Percentiles rank a stretch among this genome's conserved stretches.
Evolutionary conservation across 2,797 vertebrate genomes (phyloP).

Genomic region (Kryptopterus vitreolus): DNA sequence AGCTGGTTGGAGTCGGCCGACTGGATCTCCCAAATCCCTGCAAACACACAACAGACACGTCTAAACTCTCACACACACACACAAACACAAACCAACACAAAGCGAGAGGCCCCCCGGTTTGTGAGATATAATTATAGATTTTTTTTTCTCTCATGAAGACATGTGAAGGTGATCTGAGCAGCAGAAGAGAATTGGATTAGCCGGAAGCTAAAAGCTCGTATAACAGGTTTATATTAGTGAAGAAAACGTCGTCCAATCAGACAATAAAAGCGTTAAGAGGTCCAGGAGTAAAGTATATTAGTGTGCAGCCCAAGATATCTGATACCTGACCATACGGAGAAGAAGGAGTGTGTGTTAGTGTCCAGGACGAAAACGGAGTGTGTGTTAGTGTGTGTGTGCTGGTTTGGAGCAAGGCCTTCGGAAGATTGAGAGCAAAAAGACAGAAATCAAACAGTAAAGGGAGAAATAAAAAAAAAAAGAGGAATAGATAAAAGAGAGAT

Average conservation of each 20-base stretch:
- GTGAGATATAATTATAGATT: not conserved
- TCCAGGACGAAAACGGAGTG: slow-evolving; percentile 74
- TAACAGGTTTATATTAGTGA: slow-evolving; percentile 31
- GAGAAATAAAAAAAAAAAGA: too few relatives aligned
- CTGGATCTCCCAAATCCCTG: slow-evolving; percentile 95
- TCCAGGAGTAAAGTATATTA: slow-evolving; percentile 40
- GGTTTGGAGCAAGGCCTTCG: slow-evolving; percentile 77
- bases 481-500: not conserved
- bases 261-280: slow-evolving; percentile 14
- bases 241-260: not conserved
- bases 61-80: not conserved
- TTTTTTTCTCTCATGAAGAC: slow-evolving; percentile 9
- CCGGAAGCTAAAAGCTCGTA: not conserved
- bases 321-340: not conserved
- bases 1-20: slow-evolving; percentile 94
- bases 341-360: slow-evolving; percentile 74
- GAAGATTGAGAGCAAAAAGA: slow-evolving; percentile 64
- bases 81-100: slow-evolving; percentile 5
- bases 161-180: not conserved
- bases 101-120: slow-evolving; percentile 45
- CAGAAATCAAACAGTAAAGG: slow-evolving; percentile 35
- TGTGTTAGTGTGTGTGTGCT: slow-evolving; percentile 79
- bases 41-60: slow-evolving; percentile 62
- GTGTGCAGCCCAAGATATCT: slow-evolving; percentile 10
- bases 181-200: slow-evolving; percentile 10